Evolutionary conservation across 2,888 invertebrate genomes (phyloP).

Genomic region (Polymixis lichenea): DNA sequence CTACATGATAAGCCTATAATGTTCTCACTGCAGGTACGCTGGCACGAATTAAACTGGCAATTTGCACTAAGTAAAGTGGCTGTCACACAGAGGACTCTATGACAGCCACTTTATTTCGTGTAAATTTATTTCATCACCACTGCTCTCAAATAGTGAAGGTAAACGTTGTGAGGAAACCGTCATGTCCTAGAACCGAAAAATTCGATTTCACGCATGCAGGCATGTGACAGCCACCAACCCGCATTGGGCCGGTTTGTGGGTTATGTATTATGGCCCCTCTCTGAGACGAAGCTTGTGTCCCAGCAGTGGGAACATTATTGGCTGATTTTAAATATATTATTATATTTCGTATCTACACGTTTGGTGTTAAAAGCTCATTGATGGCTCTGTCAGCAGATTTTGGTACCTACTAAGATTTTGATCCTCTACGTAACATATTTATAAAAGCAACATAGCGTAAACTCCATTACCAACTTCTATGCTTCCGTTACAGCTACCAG

Average conservation of each 20-base stretch:
- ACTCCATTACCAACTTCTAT: conserved; percentile 27
- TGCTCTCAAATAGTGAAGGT: neutral
- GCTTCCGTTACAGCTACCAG: conserved; percentile 40
- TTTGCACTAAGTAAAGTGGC: no score
- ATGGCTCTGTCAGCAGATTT: neutral
- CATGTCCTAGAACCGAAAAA: neutral
- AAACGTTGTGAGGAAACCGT: neutral
- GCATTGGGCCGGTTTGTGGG: no score
- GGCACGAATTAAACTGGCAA: no score
- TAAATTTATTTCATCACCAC: neutral
- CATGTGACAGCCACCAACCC: neutral
- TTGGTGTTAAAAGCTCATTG: neutral
- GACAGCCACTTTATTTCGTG: no score
- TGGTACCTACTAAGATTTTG: conserved; percentile 21
- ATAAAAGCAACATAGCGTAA: conserved; percentile 39
- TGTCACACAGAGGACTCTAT: no score
- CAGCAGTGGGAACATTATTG: neutral
- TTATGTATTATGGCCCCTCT: neutral
- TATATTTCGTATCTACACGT: neutral
- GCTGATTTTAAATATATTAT: no score
- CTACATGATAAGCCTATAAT: no score
- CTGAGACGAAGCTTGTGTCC: neutral
- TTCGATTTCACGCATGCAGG: no score
- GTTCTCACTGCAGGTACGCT: no score
- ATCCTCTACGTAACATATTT: conserved; percentile 33